Percentiles rank a stretch among this genome's conserved stretches.
These are phyloP conservation scores for Shinisaurus crocodilurus DNA, from an alignment of 2,113 vertebrate species.

Conservation along the genomic window DNA sequence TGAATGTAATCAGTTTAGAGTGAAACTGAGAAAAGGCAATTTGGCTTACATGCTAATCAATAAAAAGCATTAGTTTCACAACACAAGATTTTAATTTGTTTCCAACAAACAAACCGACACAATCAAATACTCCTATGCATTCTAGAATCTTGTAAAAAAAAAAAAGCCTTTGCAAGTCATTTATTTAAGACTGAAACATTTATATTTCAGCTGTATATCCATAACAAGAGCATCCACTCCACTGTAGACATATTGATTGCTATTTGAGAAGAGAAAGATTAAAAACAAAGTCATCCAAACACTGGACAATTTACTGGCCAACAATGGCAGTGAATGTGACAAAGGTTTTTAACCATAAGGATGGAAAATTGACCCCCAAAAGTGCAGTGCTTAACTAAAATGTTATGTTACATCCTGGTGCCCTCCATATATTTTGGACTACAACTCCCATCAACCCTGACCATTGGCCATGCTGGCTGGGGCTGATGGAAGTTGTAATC, in stretches of 20 bases:
- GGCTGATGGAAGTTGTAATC: neutral
- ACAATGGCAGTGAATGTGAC: neutral
- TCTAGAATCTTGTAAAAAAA: conserved; percentile 35
- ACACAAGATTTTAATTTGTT: conserved; percentile 39
- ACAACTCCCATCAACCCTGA: too few relatives aligned
- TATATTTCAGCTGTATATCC: conserved; percentile 14
- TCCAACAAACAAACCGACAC: conserved; percentile 5
- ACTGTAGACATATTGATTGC: conserved; percentile 6
- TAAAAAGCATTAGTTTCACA: conserved; percentile 19
- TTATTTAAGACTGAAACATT: conserved; percentile 35
- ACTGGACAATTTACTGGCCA: neutral
- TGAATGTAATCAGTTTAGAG: conserved; percentile 26
- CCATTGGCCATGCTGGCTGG: too few relatives aligned
- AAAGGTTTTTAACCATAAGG: neutral
- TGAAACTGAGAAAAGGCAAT: conserved; percentile 18
- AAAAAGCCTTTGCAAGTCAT: conserved; percentile 26
- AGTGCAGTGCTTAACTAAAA: neutral
- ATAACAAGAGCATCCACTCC: neutral
- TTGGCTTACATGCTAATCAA: neutral
- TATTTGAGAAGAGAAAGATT: conserved; percentile 26
- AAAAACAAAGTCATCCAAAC: neutral
- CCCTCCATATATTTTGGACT: too few relatives aligned
- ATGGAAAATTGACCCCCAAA: neutral
- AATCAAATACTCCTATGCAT: conserved; percentile 14
- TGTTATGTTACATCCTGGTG: neutral